These are phyloP conservation scores for Neodon shergylaensis DNA, from an alignment of 2,113 vertebrate species.

Conservation along the genomic window DNA sequence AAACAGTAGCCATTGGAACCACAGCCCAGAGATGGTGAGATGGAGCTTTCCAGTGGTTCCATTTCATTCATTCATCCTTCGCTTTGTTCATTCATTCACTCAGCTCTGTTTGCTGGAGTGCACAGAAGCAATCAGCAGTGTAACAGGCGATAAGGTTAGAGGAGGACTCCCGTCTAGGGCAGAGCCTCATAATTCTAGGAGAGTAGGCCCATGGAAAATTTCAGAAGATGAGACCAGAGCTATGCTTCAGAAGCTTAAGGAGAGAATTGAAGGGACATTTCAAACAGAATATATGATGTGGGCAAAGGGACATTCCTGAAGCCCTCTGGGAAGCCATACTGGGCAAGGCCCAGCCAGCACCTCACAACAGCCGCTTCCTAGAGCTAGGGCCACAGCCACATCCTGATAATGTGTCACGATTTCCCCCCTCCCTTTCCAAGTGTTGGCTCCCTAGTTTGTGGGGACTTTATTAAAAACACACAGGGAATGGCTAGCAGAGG, in stretches of 20 bases:
- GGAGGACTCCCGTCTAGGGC: too few species aligned
- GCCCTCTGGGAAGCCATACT: neutral
- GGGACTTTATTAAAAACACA: slow-evolving; percentile 88
- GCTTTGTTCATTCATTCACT: neutral
- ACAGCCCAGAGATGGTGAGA: neutral
- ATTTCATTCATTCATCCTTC: neutral
- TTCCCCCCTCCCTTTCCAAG: slow-evolving; percentile 79
- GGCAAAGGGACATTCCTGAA: slow-evolving; percentile 28
- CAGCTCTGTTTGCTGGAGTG: neutral
- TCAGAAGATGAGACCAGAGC: slow-evolving; percentile 6
- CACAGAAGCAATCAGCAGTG: neutral
- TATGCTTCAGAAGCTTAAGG: neutral
- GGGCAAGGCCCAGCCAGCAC: slow-evolving; percentile 10
- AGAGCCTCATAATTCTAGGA: neutral
- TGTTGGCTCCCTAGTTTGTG: slow-evolving; percentile 84
- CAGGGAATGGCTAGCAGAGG: slow-evolving; percentile 81
- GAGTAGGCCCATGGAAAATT: neutral
- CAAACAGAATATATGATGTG: neutral
- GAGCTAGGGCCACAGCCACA: neutral
- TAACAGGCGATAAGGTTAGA: neutral
- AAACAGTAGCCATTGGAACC: neutral
- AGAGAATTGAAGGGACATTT: neutral
- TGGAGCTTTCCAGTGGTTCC: neutral
- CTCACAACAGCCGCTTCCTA: neutral
- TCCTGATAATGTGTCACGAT: slow-evolving; percentile 72